phyloP scores from a whole-genome alignment of 2,113 vertebrate genomes.

The Sciurus niger region DNA sequence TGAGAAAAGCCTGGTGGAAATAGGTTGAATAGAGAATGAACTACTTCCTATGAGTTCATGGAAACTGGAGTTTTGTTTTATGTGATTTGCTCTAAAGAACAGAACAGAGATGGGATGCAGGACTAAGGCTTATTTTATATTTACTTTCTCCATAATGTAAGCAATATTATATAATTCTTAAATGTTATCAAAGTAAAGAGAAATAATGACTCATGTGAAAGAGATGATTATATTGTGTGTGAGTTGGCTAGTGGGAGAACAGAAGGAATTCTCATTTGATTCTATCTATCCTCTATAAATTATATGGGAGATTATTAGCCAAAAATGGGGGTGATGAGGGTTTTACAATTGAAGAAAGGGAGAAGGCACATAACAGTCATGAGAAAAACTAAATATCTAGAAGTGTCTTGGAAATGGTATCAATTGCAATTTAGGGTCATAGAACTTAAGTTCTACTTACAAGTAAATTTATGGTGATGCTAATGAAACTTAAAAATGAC shows the following conservation, averaged over 20 bases:
- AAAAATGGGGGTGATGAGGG: not conserved
- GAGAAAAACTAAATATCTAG: constrained; percentile 3
- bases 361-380: not conserved
- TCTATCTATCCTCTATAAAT: not conserved
- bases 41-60: not conserved
- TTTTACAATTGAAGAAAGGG: not conserved
- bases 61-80: not conserved
- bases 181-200: not conserved
- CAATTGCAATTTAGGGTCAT: not conserved
- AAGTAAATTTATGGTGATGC: not conserved
- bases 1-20: not conserved
- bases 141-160: not conserved
- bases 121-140: not conserved
- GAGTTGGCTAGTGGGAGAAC: not conserved
- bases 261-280: not conserved
- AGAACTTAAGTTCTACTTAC: not conserved
- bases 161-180: not conserved
- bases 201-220: not conserved
- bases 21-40: not conserved
- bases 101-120: not conserved
- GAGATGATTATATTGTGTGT: not conserved
- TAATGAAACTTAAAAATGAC: not conserved
- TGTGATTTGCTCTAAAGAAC: not conserved
- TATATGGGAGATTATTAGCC: not conserved
- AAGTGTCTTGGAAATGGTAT: not conserved